Base-by-base conservation (phyloP, 2,113 vertebrate species). In the Tinamus guttatus region DNA sequence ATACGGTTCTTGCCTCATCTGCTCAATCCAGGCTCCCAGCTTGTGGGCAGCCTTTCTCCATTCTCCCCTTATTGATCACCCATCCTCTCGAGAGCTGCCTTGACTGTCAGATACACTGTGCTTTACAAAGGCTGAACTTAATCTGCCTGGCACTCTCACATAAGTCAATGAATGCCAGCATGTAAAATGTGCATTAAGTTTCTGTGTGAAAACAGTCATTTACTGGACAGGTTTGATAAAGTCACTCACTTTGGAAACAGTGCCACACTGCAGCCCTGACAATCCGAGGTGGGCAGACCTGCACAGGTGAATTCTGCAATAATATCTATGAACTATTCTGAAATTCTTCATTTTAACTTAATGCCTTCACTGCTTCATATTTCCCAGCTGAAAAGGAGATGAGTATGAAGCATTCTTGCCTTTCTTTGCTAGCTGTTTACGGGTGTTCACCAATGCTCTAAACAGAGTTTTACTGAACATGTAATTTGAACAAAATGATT, bases 181-280 rank as follows among this genome's bases (percentile, higher is more conserved):
- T 79, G 22, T 81, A 62, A 73, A 93, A 86, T 7, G 6, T 11
- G 32, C 73, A 14, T 25, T 59, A 81, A 62, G 12, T 25, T 92
- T 34, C 49, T 67, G 63, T 80, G 28, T 12, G 22, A 79, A 25
- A 30, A 59, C 6, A 30, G 9, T 22, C 51, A 4, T 41, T 69
- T 90, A 81, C 63, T 4, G 30, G 43, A 38, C 36, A 45, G 19
- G n/a, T 49, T 49, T 38, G 30, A 38, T 27, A 11, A 79, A 74
- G 59, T 77, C 5, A 1, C 1, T 27, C 0, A 0, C 64, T 45
- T 40, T 30, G 34, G 59, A 14, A 80, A 40, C 0, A 4, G 5
- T 30, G 47, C 54, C 1, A 1, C 2, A 1, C 40, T 45, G 56
- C 67, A 82, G 81, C 10, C n/a, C 54, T 2, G 0, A 16, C 20